Conservation (phyloP, 2,797 vertebrate genomes). For the Carapus acus region DNA sequence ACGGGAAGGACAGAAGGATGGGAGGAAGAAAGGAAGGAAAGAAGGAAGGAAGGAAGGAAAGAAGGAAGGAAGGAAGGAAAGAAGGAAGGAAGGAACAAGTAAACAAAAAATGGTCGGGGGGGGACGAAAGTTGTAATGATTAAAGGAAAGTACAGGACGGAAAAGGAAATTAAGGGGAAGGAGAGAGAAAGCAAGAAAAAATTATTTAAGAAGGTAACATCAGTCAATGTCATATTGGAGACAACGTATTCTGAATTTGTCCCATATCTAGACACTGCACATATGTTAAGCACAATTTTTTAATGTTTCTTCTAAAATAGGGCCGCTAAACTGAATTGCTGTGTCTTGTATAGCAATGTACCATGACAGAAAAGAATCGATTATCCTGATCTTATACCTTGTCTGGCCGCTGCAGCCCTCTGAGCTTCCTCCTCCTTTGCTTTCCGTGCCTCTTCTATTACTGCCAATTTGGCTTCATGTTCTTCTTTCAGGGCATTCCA, state of each 20-base stretch:
- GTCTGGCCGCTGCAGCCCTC: conserved; percentile 36
- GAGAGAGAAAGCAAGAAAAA: too few relatives aligned
- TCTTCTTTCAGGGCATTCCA: conserved; percentile 84
- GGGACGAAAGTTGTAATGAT: too few relatives aligned
- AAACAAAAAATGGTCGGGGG: too few relatives aligned
- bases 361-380: too few relatives aligned
- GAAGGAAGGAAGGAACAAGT: too few relatives aligned
- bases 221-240: too few relatives aligned
- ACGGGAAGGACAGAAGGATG: conserved; percentile 28
- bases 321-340: not conserved
- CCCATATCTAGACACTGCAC: too few relatives aligned
- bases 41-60: conserved; percentile 29
- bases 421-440: conserved; percentile 59
- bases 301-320: not conserved
- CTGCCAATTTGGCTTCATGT: conserved; percentile 78
- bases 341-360: not conserved
- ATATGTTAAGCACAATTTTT: not conserved
- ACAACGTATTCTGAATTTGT: not conserved
- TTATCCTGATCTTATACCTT: conserved; percentile 64
- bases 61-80: conserved; percentile 3
- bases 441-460: conserved; percentile 73
- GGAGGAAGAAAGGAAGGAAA: conserved; percentile 6
- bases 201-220: too few relatives aligned
- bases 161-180: too few relatives aligned
- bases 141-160: too few relatives aligned